Evolutionary conservation across 2,113 vertebrate genomes (phyloP).

Genomic region (Hypocryptadius cinnamomeus): DNA sequence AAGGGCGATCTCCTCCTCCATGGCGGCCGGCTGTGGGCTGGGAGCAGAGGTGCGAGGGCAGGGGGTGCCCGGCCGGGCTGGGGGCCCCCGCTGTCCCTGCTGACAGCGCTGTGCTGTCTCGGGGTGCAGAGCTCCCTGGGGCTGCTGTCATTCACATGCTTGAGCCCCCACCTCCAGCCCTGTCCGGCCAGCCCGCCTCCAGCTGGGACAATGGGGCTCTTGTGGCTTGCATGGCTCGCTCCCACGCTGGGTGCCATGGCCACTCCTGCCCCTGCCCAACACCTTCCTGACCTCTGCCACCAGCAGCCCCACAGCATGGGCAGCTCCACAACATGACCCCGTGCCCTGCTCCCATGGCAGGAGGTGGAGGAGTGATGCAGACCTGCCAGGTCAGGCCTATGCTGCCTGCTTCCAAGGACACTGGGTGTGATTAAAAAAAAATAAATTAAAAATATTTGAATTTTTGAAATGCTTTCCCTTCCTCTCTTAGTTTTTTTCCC

Average conservation of each 20-base stretch:
- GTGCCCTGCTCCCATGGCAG: background rate
- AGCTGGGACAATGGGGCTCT: background rate
- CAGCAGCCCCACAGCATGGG: background rate
- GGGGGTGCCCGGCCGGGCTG: background rate
- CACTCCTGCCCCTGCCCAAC: background rate
- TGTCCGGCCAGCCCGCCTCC: background rate
- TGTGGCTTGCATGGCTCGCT: background rate
- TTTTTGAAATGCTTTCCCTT: background rate
- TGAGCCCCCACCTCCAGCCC: background rate
- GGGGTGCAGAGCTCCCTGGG: background rate
- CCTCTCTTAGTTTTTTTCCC: rapidly evolving
- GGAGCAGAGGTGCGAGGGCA: background rate
- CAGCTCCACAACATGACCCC: background rate
- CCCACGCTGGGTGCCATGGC: background rate
- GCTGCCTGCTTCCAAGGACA: background rate
- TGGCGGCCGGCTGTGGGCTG: background rate
- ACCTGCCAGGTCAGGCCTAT: background rate
- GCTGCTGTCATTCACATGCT: background rate
- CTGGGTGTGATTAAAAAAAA: rapidly evolving
- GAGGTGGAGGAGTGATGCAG: background rate
- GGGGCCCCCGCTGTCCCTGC: background rate
- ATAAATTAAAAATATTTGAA: background rate
- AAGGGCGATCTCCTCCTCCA: constrained; percentile 23
- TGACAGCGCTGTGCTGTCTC: background rate
- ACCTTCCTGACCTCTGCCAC: background rate